These are phyloP conservation scores for Erythrocebus patas DNA, from an alignment of 2,113 vertebrate species.

Conservation along the genomic window DNA sequence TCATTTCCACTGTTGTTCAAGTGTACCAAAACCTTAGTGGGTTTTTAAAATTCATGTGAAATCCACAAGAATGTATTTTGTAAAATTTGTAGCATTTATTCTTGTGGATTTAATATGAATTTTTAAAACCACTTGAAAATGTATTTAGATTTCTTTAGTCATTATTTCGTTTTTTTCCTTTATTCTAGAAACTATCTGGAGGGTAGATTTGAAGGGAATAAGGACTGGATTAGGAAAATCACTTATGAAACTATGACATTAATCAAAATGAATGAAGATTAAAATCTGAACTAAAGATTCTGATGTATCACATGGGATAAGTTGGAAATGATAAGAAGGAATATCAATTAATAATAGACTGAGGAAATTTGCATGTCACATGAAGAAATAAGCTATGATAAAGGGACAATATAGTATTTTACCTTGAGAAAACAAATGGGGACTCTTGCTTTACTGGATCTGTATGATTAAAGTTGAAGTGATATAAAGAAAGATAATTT, in stretches of 20 bases:
- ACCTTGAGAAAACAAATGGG: neutral
- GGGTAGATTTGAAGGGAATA: neutral
- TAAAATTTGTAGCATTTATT: too few relatives aligned
- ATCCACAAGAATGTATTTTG: neutral
- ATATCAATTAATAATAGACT: neutral
- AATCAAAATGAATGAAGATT: neutral
- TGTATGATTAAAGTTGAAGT: neutral
- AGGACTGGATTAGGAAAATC: neutral
- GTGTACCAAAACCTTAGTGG: neutral
- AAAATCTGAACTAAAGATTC: neutral
- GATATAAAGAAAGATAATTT: neutral
- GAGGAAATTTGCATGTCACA: neutral
- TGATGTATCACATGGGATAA: neutral
- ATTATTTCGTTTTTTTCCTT: neutral
- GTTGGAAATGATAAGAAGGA: neutral
- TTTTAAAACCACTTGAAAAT: neutral
- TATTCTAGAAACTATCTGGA: neutral
- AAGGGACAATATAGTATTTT: neutral
- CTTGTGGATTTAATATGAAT: too few relatives aligned
- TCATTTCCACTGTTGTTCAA: neutral
- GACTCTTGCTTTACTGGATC: neutral
- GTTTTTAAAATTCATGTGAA: neutral
- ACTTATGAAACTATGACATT: constrained; percentile 26
- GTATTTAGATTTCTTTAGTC: neutral
- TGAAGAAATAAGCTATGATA: neutral